These are phyloP conservation scores for Boleophthalmus pectinirostris DNA, from an alignment of 2,113 vertebrate species.

Conservation along the genomic window DNA sequence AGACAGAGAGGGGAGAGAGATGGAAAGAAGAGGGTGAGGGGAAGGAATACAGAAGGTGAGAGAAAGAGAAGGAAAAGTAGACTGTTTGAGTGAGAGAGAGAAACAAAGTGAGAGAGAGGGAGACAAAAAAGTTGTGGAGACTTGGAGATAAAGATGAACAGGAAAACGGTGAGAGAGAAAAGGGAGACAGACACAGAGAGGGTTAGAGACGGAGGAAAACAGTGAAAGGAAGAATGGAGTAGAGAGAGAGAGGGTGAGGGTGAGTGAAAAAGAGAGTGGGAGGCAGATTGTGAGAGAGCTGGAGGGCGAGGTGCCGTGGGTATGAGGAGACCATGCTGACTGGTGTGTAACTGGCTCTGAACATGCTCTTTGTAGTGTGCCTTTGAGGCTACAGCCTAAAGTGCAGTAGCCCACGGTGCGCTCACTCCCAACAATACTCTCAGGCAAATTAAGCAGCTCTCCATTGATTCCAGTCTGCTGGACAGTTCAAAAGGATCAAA, in stretches of 20 bases:
- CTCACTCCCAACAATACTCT: conserved; percentile 18
- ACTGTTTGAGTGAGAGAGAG: too few species aligned
- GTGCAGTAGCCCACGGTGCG: conserved; percentile 37
- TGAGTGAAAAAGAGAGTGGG: background rate
- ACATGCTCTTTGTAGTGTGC: conserved; percentile 39
- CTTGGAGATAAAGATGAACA: too few species aligned
- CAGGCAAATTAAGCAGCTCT: conserved; percentile 25
- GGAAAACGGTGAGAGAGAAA: background rate
- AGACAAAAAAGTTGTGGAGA: too few species aligned
- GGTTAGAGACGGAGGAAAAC: too few species aligned
- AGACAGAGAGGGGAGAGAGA: too few species aligned
- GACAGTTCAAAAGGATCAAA: conserved; percentile 31
- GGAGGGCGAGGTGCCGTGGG: conserved; percentile 15
- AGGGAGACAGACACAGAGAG: too few species aligned
- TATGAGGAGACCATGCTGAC: conserved; percentile 35
- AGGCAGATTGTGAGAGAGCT: background rate
- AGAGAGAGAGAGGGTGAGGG: too few species aligned
- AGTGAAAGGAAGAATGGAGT: too few species aligned
- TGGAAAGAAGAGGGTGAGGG: too few species aligned
- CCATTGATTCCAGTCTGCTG: conserved; percentile 16
- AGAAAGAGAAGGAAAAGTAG: too few species aligned
- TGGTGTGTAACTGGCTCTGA: conserved; percentile 36
- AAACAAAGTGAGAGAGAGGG: too few species aligned
- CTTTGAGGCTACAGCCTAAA: conserved; percentile 43
- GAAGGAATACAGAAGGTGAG: background rate